Conservation (phyloP, 2,113 vertebrate species). For the Malaclemys terrapin region DNA sequence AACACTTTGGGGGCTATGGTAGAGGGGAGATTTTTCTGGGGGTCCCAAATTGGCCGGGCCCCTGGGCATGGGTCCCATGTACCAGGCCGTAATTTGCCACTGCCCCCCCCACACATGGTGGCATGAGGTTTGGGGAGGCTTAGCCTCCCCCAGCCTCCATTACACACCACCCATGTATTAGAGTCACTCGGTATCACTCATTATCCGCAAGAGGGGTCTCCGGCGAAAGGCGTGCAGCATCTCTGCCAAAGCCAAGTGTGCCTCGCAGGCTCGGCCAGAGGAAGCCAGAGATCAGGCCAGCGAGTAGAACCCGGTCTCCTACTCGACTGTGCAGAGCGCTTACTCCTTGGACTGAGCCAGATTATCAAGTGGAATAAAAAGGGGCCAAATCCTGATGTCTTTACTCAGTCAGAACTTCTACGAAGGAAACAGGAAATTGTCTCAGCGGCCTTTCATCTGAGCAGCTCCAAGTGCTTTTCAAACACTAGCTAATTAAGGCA, state of each 20-base stretch:
- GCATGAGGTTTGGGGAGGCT: no score
- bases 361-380: not conserved
- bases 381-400: no score
- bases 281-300: no score
- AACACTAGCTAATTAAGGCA: not conserved
- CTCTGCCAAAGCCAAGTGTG: not conserved
- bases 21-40: no score
- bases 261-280: no score
- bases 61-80: no score
- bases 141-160: no score
- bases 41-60: no score
- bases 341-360: not conserved
- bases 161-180: no score
- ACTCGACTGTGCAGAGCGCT: no score
- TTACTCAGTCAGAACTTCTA: not conserved
- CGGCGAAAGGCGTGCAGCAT: not conserved
- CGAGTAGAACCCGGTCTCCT: not conserved
- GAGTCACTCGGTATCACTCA: not conserved
- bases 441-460: not conserved
- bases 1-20: rapidly evolving
- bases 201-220: not conserved
- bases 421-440: not conserved
- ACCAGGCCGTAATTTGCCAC: no score
- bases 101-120: no score
- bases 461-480: not conserved